A percentile compares a stretch with the other conserved stretches of the same genome.
phyloP scores from a whole-genome alignment of 2,797 vertebrate species.

The Pagetopsis macropterus region DNA sequence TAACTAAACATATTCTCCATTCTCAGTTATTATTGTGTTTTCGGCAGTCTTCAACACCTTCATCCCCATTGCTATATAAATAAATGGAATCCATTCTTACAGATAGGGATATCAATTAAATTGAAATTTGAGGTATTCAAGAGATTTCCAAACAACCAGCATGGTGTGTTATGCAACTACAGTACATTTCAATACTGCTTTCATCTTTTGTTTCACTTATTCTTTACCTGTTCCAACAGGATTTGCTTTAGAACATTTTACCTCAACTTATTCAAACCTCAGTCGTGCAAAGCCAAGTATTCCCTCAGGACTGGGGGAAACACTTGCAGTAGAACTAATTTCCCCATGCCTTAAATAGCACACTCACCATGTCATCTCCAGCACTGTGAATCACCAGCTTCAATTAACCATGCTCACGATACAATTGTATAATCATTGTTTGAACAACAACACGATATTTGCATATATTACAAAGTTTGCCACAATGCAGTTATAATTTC shows the following conservation, averaged over 20 bases:
- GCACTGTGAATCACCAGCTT: slow-evolving; percentile 19
- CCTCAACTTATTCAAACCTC: slow-evolving; percentile 35
- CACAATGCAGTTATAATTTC: no score
- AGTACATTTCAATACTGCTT: slow-evolving; percentile 33
- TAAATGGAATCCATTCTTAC: slow-evolving; percentile 8
- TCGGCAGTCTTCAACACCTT: background rate
- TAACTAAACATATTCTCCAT: background rate
- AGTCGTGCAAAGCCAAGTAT: slow-evolving; percentile 39
- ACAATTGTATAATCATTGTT: no score
- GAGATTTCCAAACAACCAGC: slow-evolving; percentile 43
- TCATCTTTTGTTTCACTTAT: slow-evolving; percentile 14
- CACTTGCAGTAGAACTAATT: slow-evolving; percentile 33
- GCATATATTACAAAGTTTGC: no score
- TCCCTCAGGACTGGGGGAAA: slow-evolving; percentile 50
- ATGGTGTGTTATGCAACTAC: slow-evolving; percentile 54
- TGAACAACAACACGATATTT: no score
- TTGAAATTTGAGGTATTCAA: slow-evolving; percentile 40
- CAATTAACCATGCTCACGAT: no score
- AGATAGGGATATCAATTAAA: slow-evolving; percentile 10
- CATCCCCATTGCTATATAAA: background rate
- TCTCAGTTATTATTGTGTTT: background rate
- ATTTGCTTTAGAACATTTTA: slow-evolving; percentile 43
- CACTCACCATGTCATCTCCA: background rate
- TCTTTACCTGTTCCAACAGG: slow-evolving; percentile 51
- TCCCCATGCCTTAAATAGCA: slow-evolving; percentile 12